Percentiles rank a stretch among this genome's conserved stretches.
Conservation (phyloP, 2,888 invertebrate species). For the Ceriagrion tenellum region DNA sequence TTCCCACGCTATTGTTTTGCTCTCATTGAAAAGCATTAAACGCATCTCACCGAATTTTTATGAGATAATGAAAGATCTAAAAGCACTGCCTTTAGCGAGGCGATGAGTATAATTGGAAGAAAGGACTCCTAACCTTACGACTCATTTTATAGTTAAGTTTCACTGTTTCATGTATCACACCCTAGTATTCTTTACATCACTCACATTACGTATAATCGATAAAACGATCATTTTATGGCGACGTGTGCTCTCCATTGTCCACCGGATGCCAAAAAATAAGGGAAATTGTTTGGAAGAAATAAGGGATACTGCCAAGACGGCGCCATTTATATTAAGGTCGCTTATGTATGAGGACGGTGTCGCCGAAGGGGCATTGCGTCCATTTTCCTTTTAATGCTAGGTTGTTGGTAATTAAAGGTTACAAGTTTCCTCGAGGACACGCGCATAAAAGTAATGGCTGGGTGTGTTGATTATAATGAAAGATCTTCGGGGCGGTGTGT, state of each 20-base stretch:
- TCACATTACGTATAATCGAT: not conserved
- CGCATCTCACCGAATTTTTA: not conserved
- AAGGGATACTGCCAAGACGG: not conserved
- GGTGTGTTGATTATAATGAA: not conserved
- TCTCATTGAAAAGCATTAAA: no score
- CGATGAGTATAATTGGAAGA: no score
- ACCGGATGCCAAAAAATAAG: not conserved
- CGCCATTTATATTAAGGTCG: not conserved
- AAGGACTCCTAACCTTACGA: no score
- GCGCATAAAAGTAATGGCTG: not conserved
- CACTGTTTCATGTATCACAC: not conserved
- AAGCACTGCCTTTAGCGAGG: not conserved
- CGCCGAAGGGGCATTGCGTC: not conserved
- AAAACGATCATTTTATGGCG: not conserved
- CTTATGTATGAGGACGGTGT: not conserved
- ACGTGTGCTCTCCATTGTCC: constrained; percentile 8
- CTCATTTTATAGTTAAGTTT: no score
- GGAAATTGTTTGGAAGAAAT: not conserved
- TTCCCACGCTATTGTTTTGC: no score
- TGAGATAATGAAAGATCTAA: not conserved
- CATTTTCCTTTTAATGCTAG: constrained; percentile 1
- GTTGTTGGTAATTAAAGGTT: constrained; percentile 20
- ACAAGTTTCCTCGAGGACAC: constrained; percentile 2
- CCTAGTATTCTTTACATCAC: no score
- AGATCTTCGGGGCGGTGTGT: not conserved